Base-by-base conservation (phyloP, 2,797 vertebrate genomes). In the Chanos chanos region DNA sequence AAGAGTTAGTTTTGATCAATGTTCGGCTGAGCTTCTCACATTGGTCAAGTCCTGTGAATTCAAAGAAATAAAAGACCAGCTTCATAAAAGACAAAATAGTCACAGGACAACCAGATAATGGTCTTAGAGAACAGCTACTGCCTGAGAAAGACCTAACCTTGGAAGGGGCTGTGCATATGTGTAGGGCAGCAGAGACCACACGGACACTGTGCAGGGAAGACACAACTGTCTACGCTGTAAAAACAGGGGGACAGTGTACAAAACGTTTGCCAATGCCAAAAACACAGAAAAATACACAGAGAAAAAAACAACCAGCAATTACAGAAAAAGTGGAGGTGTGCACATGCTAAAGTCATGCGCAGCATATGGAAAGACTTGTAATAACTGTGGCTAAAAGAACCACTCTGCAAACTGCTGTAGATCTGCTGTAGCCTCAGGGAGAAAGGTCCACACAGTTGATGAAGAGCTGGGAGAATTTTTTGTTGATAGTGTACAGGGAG, bases 371-470 rank as follows among this genome's bases (percentile, higher is more conserved):
- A 67, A 59, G 25, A 57, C 4, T 4, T 64, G 27, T 31, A 52
- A 68, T 21, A 58, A 73, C 2, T 68, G 63, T 9, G 28, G 47
- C 2, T 70, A 47, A 60, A 51, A 30, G 1, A 51, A 67, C 7
- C 40, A 66, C 51, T 50, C 57, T 47, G 57, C 47, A 25, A 2
- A 9, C 1, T 41, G 33, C 2, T 52, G 37, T 22, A 62, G 27
- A 4, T 44, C 12, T 28, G 39, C 47, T 49, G 1, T 7, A 15
- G 10, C 9, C 51, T 47, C 19, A 31, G n/a, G n/a, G n/a, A 52
- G 7, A 1, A 21, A 51, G 44, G 30, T 44, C 2, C 13, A 61
- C 48, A 2, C 43, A 21, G n/a, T 53, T 2, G 7, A 22, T 27
- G 19, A 47, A n/a, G 15, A 61, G 12, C 1, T 6, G 0, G 54